These are phyloP conservation scores for Glossophaga mutica DNA, from an alignment of 2,797 vertebrate genomes.

Conservation along the genomic window DNA sequence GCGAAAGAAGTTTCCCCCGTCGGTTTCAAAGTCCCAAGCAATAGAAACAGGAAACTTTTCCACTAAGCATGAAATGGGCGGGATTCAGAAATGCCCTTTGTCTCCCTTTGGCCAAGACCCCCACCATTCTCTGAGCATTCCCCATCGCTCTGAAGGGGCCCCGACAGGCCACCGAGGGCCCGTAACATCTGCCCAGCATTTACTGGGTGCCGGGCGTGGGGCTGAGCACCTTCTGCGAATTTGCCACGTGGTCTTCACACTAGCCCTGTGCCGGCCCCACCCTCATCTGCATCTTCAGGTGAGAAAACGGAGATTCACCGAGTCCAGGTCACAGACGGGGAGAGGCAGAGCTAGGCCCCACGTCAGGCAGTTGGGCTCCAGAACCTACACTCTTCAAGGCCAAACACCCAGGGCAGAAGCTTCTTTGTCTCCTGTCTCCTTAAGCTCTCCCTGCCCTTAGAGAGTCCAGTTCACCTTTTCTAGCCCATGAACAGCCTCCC, in stretches of 20 bases:
- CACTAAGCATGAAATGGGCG: neutral
- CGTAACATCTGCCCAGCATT: neutral
- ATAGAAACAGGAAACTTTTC: neutral
- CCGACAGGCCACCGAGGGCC: neutral
- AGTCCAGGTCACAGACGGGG: conserved; percentile 50
- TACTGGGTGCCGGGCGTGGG: neutral
- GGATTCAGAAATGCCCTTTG: neutral
- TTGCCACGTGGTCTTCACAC: neutral
- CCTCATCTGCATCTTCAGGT: neutral
- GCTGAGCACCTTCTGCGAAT: too few species aligned
- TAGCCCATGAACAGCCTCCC: neutral
- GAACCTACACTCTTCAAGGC: neutral
- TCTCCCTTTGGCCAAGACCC: neutral
- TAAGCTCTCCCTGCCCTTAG: neutral
- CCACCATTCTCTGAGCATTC: neutral
- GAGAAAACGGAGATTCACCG: neutral
- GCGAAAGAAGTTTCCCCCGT: neutral
- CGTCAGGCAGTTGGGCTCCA: conserved; percentile 32
- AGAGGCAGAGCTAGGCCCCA: conserved; percentile 43
- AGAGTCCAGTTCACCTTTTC: neutral
- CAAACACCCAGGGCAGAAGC: neutral
- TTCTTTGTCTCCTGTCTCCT: too few species aligned
- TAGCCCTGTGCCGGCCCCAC: too few species aligned
- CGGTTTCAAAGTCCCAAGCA: neutral
- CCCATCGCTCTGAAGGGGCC: neutral